Conservation (phyloP, 2,888 invertebrate species). For the Drosophila pegasa region DNA sequence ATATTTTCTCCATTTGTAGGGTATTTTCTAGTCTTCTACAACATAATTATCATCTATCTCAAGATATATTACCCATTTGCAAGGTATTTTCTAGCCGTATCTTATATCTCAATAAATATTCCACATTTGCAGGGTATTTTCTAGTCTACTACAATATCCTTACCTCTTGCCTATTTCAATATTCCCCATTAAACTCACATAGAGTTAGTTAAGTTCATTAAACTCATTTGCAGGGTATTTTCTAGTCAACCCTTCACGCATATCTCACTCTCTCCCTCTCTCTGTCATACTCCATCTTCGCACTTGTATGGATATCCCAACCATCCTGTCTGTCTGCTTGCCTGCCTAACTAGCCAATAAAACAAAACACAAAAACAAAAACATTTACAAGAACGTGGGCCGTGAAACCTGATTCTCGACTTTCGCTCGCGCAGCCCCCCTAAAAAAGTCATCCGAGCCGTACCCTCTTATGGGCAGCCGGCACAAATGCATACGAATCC, state of each 20-base stretch:
- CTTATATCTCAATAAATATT: no score
- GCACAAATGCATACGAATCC: conserved; percentile 10
- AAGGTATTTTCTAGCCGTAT: no score
- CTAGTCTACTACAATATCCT: neutral
- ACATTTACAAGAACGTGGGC: conserved; percentile 22
- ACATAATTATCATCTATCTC: no score
- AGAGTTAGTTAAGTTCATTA: no score
- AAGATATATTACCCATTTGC: no score
- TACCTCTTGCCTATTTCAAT: neutral
- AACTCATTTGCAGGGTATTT: no score
- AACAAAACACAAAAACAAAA: neutral
- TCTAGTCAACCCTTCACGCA: neutral
- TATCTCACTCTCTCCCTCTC: neutral
- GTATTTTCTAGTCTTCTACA: no score
- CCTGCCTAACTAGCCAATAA: conserved; percentile 20
- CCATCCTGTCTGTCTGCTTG: conserved; percentile 5
- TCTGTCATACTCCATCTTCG: neutral
- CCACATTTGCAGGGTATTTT: neutral
- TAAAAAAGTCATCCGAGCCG: conserved; percentile 10
- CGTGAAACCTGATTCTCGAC: conserved; percentile 67
- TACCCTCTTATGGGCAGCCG: conserved; percentile 18
- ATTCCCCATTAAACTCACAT: no score
- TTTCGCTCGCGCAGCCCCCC: conserved; percentile 48
- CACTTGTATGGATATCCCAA: conserved; percentile 26
- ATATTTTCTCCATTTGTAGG: no score